Evolutionary conservation across 2,888 invertebrate species (phyloP).

Genomic region (Campoletis raptor): DNA sequence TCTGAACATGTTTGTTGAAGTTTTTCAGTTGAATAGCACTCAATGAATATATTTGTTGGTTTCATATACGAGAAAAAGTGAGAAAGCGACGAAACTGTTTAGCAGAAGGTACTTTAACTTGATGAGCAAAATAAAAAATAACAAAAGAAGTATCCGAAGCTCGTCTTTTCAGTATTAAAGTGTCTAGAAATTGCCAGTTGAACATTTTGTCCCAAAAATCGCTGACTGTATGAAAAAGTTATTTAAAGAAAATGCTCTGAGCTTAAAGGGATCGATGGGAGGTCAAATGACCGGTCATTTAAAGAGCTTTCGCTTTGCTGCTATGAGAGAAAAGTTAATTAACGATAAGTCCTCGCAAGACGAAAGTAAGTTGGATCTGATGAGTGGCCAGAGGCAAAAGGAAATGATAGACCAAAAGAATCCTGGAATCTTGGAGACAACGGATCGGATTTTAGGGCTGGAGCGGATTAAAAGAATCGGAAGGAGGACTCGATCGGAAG

Average conservation of each 20-base stretch:
- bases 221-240: not conserved
- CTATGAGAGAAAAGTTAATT: not conserved
- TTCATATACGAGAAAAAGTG: slow-evolving; percentile 14
- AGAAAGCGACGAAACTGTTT: slow-evolving; percentile 19
- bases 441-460: not conserved
- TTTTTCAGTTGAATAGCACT: slow-evolving; percentile 34
- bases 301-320: not conserved
- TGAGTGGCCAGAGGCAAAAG: not conserved
- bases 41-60: slow-evolving; percentile 29
- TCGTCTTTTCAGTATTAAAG: not conserved
- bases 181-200: not conserved
- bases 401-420: not conserved
- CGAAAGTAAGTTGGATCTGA: not conserved
- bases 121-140: slow-evolving; percentile 13
- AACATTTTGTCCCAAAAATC: not conserved
- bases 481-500: not conserved
- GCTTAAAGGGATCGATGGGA: not conserved
- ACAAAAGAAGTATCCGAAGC: not conserved
- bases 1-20: slow-evolving; percentile 51
- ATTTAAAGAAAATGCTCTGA: not conserved
- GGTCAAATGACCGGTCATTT: not conserved
- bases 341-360: not conserved
- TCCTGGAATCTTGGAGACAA: not conserved
- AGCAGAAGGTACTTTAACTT: not conserved
- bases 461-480: not conserved